Conservation (phyloP, 2,888 invertebrate genomes). For the Drosophila basisetae region DNA sequence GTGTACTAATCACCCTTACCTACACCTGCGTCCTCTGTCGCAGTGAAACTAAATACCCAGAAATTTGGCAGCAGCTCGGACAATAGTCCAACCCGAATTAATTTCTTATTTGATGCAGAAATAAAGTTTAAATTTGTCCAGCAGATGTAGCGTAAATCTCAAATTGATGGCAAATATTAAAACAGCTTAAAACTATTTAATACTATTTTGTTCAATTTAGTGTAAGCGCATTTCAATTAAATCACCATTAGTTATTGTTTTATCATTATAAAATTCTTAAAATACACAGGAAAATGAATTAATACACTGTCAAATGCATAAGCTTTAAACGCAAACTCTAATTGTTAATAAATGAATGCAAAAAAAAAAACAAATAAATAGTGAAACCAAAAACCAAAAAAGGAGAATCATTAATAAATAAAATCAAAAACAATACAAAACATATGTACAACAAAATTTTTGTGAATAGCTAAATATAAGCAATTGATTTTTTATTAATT, state of each 20-base stretch:
- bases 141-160: background rate
- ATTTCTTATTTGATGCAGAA: slow-evolving; percentile 39
- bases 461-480: slow-evolving; percentile 56
- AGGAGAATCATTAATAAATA: slow-evolving; percentile 8
- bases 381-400: slow-evolving; percentile 1
- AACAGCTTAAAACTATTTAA: background rate
- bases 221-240: background rate
- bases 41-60: background rate
- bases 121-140: slow-evolving; percentile 3
- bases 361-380: slow-evolving; percentile 6
- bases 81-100: slow-evolving; percentile 7
- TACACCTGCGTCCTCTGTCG: background rate
- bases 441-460: slow-evolving; percentile 24
- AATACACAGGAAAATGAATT: background rate
- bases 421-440: background rate
- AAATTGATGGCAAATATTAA: background rate
- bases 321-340: background rate
- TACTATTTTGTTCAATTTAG: background rate
- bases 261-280: background rate
- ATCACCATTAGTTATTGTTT: slow-evolving; percentile 9
- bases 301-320: background rate
- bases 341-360: slow-evolving; percentile 12
- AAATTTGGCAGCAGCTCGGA: background rate
- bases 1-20: background rate
- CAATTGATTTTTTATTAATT: slow-evolving; percentile 57